Percentiles rank a stretch among this genome's conserved stretches.
Conservation (phyloP, 2,113 vertebrate genomes). For the Poicephalus meyeri region DNA sequence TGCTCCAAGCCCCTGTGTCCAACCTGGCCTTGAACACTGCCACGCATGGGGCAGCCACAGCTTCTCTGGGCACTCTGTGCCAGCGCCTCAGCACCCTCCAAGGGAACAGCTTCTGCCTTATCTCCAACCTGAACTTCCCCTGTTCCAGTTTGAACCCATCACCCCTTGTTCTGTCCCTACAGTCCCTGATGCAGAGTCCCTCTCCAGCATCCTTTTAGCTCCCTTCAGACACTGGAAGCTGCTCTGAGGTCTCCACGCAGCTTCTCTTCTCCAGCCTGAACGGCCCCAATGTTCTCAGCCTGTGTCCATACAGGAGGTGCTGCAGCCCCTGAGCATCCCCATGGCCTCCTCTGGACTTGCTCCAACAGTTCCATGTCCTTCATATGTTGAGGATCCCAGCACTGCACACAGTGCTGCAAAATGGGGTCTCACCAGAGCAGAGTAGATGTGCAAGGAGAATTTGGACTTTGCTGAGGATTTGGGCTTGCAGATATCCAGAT, state of each 20-base stretch:
- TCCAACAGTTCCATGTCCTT: background rate
- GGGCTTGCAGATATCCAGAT: background rate
- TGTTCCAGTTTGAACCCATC: no score
- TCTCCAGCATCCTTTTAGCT: no score
- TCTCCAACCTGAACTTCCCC: no score
- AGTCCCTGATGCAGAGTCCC: no score
- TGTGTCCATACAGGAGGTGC: background rate
- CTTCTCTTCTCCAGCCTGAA: background rate
- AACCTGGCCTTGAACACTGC: no score
- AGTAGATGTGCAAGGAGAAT: background rate
- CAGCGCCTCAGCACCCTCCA: no score
- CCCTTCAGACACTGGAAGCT: no score
- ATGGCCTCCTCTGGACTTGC: background rate
- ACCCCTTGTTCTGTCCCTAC: no score
- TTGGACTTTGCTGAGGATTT: background rate
- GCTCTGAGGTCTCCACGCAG: background rate
- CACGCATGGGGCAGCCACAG: no score
- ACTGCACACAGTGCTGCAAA: background rate
- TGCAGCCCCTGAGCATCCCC: background rate
- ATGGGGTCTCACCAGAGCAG: background rate
- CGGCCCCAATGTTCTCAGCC: background rate
- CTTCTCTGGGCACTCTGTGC: no score
- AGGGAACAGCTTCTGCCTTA: no score
- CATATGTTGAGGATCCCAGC: rapidly evolving
- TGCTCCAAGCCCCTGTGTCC: no score